A percentile compares a stretch with the other conserved stretches of the same genome.
These are phyloP conservation scores for Chrysina gloriosa DNA, from an alignment of 2,888 invertebrate genomes.

Conservation along the genomic window DNA sequence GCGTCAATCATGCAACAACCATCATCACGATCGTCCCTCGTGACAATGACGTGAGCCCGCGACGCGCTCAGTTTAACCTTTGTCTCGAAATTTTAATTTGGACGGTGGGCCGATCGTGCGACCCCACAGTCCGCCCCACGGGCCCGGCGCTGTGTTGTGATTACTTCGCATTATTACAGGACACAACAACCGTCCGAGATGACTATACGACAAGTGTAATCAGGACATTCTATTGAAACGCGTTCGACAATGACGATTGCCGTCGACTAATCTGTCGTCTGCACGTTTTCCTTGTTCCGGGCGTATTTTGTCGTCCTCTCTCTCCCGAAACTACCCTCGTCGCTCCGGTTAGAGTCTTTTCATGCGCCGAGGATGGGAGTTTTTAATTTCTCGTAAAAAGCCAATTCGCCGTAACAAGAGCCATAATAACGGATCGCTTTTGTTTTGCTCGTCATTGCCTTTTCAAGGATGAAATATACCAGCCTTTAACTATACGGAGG, in stretches of 20 bases:
- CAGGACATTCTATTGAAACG: slow-evolving; percentile 53
- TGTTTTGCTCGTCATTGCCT: too few species aligned
- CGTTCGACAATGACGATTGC: slow-evolving; percentile 51
- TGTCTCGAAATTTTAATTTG: slow-evolving; percentile 62
- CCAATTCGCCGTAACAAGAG: slow-evolving; percentile 19
- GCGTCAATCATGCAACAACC: slow-evolving; percentile 9
- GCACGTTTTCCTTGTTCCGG: slow-evolving; percentile 33
- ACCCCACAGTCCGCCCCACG: slow-evolving; percentile 15
- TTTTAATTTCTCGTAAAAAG: slow-evolving; percentile 35
- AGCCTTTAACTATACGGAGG: too few species aligned
- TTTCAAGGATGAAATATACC: too few species aligned
- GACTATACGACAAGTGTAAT: slow-evolving; percentile 55
- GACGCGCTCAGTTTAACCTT: slow-evolving; percentile 59
- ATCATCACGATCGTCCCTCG: not conserved
- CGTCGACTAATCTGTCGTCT: slow-evolving; percentile 48
- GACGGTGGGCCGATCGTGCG: slow-evolving; percentile 50
- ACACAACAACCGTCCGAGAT: slow-evolving; percentile 33
- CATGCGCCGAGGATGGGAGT: slow-evolving; percentile 43
- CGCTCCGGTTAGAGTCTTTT: slow-evolving; percentile 47
- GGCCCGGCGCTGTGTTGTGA: slow-evolving; percentile 43
- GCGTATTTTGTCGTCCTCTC: slow-evolving; percentile 21
- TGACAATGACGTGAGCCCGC: slow-evolving; percentile 48
- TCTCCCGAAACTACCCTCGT: slow-evolving; percentile 42
- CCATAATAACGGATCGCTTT: too few species aligned
- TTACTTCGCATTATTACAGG: slow-evolving; percentile 44